phyloP scores from a whole-genome alignment of 2,113 vertebrate species.

The Shinisaurus crocodilurus region DNA sequence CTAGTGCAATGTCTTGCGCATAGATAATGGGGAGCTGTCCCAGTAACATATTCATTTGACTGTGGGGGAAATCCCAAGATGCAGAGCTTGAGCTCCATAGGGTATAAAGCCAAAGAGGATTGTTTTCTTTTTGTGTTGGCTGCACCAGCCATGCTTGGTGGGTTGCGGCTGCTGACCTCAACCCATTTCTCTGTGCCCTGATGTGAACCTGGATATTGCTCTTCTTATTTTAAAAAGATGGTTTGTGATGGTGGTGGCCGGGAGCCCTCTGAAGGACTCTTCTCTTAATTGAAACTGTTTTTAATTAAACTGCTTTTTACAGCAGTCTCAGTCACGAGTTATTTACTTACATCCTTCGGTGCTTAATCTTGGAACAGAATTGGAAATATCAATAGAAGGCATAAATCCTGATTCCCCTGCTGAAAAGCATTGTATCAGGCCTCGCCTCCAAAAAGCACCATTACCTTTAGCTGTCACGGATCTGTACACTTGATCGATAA shows the following conservation, averaged over 20 bases:
- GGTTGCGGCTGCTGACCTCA: not conserved
- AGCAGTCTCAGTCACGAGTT: conserved; percentile 64
- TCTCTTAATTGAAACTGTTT: conserved; percentile 62
- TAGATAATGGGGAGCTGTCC: not conserved
- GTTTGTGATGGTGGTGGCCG: not conserved
- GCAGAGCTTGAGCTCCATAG: not conserved
- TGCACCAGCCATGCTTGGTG: not conserved
- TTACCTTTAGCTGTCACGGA: conserved; percentile 90
- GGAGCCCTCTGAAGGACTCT: not conserved
- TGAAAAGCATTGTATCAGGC: conserved; percentile 82
- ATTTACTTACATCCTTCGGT: conserved; percentile 70
- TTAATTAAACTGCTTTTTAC: conserved; percentile 74
- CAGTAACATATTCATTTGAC: not conserved
- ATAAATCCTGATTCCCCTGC: conserved; percentile 83
- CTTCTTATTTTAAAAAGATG: not conserved
- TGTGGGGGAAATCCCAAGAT: not conserved
- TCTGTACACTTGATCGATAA: conserved; percentile 91
- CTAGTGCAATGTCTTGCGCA: not conserved
- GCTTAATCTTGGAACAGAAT: conserved; percentile 84
- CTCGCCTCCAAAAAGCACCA: conserved; percentile 83
- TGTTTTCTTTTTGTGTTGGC: not conserved
- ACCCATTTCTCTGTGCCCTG: not conserved
- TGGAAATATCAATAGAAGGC: conserved; percentile 86
- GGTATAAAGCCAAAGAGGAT: conserved; percentile 15
- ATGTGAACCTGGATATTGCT: not conserved